Evolutionary conservation across 2,113 vertebrate genomes (phyloP), one percentile per base, ranked within the genome.

Genomic region (Colaptes auratus): DNA sequence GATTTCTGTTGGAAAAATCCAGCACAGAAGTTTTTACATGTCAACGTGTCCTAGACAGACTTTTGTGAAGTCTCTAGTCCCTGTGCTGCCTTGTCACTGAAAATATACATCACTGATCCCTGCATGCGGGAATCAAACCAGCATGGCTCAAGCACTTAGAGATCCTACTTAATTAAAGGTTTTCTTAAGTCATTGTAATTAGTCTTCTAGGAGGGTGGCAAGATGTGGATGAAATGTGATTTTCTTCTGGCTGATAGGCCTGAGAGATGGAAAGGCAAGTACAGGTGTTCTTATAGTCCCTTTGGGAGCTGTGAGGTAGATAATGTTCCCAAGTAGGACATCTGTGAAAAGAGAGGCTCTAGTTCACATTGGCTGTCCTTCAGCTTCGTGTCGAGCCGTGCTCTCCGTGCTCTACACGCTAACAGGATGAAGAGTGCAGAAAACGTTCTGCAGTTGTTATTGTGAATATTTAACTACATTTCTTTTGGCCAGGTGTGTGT

Each of bases 31-130:
- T 53, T 91, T 42, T 44, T 67, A 20, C 3, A 0, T 1, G 0
- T 72, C n/a, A 23, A 0, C 31, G 8, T 63, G 3, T n/a, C 46
- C 50, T 19, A 39, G 7, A 10, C 55, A 11, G 0, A 12, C 46
- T 67, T 78, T 1, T 7, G 1, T 52, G 27, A 72, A 59, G 42
- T 60, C 72, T 30, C 9, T 53, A 3, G 50, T 53, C 25, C 8
- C 3, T 83, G 20, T 66, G 27, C 69, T 58, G 5, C 56, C 23
- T 60, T 9, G 23, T 53, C 7, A 27, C 24, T n/a, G 27, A 53
- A 75, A 93, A 39, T 66, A 5, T 5, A 39, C 18, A 48, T 66
- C 28, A 10, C 10, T 42, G 23, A 27, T 91, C 15, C 11, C 60
- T 27, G 10, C 15, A 21, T 39, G 42, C 52, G 12, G 7, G 44